Conservation (phyloP, 2,797 vertebrate genomes). For the Acanthurus tractus region DNA sequence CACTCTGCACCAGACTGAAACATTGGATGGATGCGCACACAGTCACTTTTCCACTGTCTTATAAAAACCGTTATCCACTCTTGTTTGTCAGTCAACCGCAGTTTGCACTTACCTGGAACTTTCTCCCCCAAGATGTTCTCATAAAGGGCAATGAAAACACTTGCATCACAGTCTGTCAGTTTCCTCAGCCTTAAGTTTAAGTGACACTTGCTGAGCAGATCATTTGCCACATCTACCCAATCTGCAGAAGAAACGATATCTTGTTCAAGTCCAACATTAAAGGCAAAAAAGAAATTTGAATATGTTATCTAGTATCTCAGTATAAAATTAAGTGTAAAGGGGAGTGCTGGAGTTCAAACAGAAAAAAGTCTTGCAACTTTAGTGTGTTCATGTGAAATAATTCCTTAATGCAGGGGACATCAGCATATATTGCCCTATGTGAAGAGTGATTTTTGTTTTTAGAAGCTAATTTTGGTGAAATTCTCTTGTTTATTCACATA, state of each 20-base stretch:
- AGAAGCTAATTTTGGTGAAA: neutral
- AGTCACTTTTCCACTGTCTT: too few relatives aligned
- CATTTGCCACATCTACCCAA: constrained; percentile 92
- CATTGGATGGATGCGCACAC: too few relatives aligned
- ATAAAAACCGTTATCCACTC: too few relatives aligned
- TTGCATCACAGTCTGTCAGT: constrained; percentile 91
- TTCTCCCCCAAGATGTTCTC: constrained; percentile 92
- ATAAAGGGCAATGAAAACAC: constrained; percentile 91
- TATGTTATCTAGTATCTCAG: neutral
- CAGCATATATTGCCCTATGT: neutral
- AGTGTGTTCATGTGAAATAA: neutral
- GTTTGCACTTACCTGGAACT: constrained; percentile 90
- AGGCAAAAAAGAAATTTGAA: neutral
- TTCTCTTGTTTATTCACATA: neutral
- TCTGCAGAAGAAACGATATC: constrained; percentile 77
- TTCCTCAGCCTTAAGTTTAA: constrained; percentile 85
- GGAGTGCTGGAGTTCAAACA: neutral
- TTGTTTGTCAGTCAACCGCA: too few relatives aligned
- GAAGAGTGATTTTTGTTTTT: neutral
- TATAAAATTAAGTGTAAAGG: neutral
- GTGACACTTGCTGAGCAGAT: constrained; percentile 91
- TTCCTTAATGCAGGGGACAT: neutral
- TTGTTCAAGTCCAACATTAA: neutral
- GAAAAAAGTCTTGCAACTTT: neutral
- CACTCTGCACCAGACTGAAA: too few relatives aligned